Evolutionary conservation across 2,888 invertebrate species (phyloP), one percentile per base, ranked within the genome.

Genomic region (Syritta pipiens): DNA sequence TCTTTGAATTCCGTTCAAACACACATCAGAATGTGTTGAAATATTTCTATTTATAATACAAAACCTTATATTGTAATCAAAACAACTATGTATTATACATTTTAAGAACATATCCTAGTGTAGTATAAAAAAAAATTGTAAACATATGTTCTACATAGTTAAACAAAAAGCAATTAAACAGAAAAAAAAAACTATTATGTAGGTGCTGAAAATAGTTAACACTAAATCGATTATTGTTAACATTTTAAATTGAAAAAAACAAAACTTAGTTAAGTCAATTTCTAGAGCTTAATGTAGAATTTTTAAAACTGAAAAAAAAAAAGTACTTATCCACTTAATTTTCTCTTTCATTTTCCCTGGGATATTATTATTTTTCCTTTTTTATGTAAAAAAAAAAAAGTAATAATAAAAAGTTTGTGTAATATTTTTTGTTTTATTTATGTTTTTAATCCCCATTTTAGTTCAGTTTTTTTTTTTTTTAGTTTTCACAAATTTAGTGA

Each of bases 171-270:
- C 22, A 72, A 72, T 20, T 57, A 44, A 35, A 67, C 26, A 46
- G 9, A 28, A 59, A 44, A 17, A 22, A 37, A 72, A 19, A 42
- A 53, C 40, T 57, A 68, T 75, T 40, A 12, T 62, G 65, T 75
- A 71, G 72, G 72, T 79, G 74, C 75, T 71, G 20, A 49, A 51
- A 32, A 59, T 37, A 48, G 65, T 82, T 84, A 85, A 84, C 84
- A 84, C 83, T 83, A 84, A 85, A 83, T n/a, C n/a, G 83, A 84
- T 85, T 82, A 82, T 85, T 84, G 83, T 69, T 68, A 81, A 82
- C 82, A 57, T 83, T 84, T 84, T 57, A 30, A 57, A 63, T 7
- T 44, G 37, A 63, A 19, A 55, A 57, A 26, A 49, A 68, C 42
- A 79, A 67, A 74, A 55, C 69, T 19, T 63, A 37, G 81, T 10